Evolutionary conservation across 2,888 invertebrate species (phyloP).

Genomic region (Ectemnius continuus): DNA sequence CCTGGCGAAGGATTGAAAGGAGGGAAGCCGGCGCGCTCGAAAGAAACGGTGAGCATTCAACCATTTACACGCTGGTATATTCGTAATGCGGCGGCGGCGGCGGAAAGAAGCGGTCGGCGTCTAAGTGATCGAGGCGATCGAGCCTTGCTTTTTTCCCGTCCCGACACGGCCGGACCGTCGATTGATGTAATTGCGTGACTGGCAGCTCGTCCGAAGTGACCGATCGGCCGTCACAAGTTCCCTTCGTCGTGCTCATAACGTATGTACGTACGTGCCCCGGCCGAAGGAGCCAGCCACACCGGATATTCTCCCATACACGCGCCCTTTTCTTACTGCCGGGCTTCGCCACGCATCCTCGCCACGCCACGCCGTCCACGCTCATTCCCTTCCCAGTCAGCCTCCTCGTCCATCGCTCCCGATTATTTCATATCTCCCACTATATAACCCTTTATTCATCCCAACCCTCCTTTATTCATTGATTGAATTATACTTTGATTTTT

Average conservation of each 20-base stretch:
- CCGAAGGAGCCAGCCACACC: slow-evolving; percentile 53
- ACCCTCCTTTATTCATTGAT: too few species aligned
- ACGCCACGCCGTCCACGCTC: background rate
- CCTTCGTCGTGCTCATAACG: slow-evolving; percentile 48
- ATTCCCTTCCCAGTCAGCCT: background rate
- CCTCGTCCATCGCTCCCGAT: background rate
- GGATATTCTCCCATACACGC: slow-evolving; percentile 62
- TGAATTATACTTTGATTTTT: too few species aligned
- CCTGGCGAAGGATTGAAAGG: too few species aligned
- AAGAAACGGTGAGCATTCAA: too few species aligned
- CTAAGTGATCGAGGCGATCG: slow-evolving; percentile 37
- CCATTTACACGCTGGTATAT: too few species aligned
- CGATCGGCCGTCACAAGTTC: slow-evolving; percentile 52
- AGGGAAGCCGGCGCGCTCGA: too few species aligned
- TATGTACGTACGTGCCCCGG: slow-evolving; percentile 40
- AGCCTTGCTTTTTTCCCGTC: slow-evolving; percentile 43
- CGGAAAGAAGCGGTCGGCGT: slow-evolving; percentile 36
- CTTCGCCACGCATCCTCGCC: slow-evolving; percentile 4
- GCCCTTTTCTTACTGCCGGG: slow-evolving; percentile 52
- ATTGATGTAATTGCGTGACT: slow-evolving; percentile 71
- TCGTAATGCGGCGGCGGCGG: slow-evolving; percentile 13
- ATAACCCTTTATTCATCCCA: too few species aligned
- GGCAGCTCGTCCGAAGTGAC: slow-evolving; percentile 64
- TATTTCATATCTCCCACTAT: background rate
- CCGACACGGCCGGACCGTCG: slow-evolving; percentile 48